Percentiles rank a stretch among this genome's conserved stretches.
phyloP scores from a whole-genome alignment of 35 echinoderm and acorn worm species.

The Lytechinus pictus region DNA sequence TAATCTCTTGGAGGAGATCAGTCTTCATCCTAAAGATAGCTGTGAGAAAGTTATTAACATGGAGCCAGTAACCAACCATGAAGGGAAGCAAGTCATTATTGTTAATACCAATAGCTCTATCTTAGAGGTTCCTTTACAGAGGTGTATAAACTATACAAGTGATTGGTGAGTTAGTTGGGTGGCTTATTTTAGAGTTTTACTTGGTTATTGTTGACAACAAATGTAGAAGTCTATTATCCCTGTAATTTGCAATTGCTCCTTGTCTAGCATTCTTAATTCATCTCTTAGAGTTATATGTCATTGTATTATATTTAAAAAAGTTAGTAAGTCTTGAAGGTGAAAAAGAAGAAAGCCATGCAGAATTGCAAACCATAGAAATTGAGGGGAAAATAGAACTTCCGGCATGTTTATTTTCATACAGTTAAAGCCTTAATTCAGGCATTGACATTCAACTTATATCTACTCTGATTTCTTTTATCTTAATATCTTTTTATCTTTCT shows the following conservation, averaged over 20 bases:
- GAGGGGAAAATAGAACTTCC: too few species aligned
- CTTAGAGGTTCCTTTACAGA: conserved; percentile 75
- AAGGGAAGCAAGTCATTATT: conserved; percentile 54
- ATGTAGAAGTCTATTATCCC: too few species aligned
- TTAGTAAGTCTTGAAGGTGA: too few species aligned
- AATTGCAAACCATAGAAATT: too few species aligned
- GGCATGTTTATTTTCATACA: not conserved
- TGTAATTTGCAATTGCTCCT: too few species aligned
- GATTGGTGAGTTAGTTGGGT: conserved; percentile 67
- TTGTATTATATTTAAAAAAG: too few species aligned
- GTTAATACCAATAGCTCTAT: conserved; percentile 82
- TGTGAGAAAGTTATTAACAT: conserved; percentile 72
- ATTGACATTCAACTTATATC: too few species aligned
- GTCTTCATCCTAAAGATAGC: conserved; percentile 57
- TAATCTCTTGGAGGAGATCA: conserved; percentile 89
- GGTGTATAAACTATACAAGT: conserved; percentile 73
- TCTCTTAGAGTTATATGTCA: too few species aligned
- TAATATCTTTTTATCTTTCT: not conserved
- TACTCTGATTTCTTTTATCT: too few species aligned
- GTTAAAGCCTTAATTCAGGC: not conserved
- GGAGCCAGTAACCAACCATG: conserved; percentile 59
- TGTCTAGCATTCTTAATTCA: too few species aligned
- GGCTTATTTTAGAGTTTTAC: not conserved
- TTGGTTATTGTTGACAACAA: not conserved
- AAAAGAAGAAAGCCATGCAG: too few species aligned